Evolutionary conservation across 2,888 invertebrate species (phyloP).

Genomic region (Hartigia nigra): DNA sequence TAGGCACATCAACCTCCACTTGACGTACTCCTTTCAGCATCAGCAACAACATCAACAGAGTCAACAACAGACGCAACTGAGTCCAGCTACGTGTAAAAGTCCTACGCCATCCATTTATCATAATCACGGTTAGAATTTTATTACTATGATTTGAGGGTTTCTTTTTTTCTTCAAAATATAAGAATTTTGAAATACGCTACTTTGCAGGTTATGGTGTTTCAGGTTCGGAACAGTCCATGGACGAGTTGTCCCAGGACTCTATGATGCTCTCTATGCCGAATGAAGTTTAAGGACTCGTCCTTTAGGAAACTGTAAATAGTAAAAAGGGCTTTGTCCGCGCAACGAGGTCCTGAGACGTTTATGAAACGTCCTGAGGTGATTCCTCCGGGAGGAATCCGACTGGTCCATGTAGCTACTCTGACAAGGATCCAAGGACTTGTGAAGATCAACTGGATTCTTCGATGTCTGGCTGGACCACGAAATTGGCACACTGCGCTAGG

Average conservation of each 20-base stretch:
- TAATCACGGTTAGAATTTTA: slow-evolving; percentile 55
- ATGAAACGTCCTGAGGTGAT: neutral
- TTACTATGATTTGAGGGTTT: neutral
- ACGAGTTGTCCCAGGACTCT: slow-evolving; percentile 89
- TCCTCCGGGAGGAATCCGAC: neutral
- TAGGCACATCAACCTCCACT: slow-evolving; percentile 87
- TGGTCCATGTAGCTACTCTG: neutral
- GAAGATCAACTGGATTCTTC: neutral
- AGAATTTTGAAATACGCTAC: neutral
- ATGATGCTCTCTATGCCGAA: slow-evolving; percentile 87
- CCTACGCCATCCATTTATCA: slow-evolving; percentile 64
- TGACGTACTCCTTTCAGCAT: slow-evolving; percentile 90
- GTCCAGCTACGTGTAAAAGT: slow-evolving; percentile 59
- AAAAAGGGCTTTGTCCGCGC: neutral
- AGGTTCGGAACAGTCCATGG: slow-evolving; percentile 80
- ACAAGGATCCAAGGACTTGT: neutral
- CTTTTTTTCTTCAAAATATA: slow-evolving; percentile 4
- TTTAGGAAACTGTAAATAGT: neutral
- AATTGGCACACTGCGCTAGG: neutral
- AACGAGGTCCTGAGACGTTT: neutral
- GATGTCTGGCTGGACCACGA: neutral
- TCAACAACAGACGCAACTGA: slow-evolving; percentile 52
- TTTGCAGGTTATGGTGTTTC: slow-evolving; percentile 35
- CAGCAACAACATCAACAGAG: slow-evolving; percentile 69
- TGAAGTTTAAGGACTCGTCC: slow-evolving; percentile 71